Evolutionary conservation across 2,113 vertebrate genomes (phyloP).

Genomic region (Neopipo cinnamomea): DNA sequence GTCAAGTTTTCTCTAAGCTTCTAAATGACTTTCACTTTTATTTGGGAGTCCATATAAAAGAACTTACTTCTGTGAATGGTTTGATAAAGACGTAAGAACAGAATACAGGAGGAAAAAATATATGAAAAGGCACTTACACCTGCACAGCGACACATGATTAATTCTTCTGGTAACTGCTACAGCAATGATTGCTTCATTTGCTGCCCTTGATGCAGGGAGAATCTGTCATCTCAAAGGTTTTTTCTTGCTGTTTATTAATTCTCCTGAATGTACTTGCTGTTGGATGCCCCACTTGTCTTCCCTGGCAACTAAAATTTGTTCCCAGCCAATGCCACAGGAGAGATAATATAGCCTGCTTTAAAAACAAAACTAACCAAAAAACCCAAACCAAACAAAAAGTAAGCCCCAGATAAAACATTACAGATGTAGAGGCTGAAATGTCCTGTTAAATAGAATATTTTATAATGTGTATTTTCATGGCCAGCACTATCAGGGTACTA

Average conservation of each 20-base stretch:
- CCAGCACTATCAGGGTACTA: neutral
- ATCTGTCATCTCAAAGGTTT: neutral
- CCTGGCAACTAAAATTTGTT: neutral
- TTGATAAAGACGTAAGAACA: neutral
- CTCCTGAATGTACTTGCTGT: neutral
- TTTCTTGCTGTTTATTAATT: neutral
- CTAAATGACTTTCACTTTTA: neutral
- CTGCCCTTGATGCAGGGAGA: neutral
- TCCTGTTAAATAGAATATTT: neutral
- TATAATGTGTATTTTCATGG: neutral
- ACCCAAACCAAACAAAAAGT: neutral
- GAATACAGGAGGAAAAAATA: neutral
- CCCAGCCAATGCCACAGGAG: neutral
- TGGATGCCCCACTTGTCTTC: neutral
- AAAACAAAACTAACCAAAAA: neutral
- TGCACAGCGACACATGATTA: neutral
- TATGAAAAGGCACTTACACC: neutral
- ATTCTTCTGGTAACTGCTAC: neutral
- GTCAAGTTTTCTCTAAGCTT: neutral
- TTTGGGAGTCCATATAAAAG: neutral
- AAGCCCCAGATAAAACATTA: neutral
- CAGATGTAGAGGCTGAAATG: neutral
- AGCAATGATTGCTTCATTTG: neutral
- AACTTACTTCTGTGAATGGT: constrained; percentile 3
- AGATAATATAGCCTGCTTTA: neutral